Evolutionary conservation across 2,888 invertebrate species (phyloP).

Genomic region (Megalurothrips usitatus): DNA sequence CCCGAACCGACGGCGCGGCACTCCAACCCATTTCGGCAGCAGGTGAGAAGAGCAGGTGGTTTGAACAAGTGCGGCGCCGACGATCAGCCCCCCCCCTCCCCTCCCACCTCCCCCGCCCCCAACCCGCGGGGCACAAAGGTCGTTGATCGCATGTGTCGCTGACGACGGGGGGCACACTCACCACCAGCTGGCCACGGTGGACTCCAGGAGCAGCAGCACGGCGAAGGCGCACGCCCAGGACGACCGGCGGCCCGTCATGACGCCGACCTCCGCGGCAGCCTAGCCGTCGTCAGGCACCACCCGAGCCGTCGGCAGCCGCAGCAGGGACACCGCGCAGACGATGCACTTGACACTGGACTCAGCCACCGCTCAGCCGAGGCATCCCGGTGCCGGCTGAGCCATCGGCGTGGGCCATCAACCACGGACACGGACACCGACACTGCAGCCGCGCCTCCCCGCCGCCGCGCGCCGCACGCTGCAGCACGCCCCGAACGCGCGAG

Average conservation of each 20-base stretch:
- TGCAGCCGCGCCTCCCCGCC: background rate
- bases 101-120: background rate
- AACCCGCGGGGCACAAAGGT: too few species aligned
- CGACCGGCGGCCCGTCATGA: background rate
- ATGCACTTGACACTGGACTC: background rate
- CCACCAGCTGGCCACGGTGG: constrained; percentile 15
- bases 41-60: background rate
- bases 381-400: background rate
- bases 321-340: background rate
- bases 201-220: constrained; percentile 13
- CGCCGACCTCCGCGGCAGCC: background rate
- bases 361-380: background rate
- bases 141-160: too few species aligned
- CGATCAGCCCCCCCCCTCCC: background rate
- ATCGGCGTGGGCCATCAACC: background rate
- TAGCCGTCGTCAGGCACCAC: background rate
- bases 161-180: background rate
- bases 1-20: background rate
- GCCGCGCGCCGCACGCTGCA: background rate
- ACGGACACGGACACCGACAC: background rate
- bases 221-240: background rate
- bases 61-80: constrained; percentile 6
- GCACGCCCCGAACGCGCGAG: background rate
- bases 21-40: too few species aligned
- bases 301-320: background rate